Evolutionary conservation across 2,888 invertebrate genomes (phyloP).

Genomic region (Spilarctia lutea): DNA sequence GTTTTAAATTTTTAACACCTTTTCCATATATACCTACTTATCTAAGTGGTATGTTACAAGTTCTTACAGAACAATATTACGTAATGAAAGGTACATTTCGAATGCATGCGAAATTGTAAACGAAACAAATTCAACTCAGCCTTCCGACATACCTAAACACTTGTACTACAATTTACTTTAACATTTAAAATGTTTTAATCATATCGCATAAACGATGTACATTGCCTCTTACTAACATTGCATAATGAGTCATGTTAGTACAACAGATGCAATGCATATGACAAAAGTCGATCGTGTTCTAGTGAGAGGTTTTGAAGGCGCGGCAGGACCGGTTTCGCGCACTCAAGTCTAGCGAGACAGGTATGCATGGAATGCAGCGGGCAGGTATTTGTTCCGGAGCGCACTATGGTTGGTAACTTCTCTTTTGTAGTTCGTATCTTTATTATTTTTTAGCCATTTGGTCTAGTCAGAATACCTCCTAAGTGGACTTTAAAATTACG

Average conservation of each 20-base stretch:
- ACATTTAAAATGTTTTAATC: neutral
- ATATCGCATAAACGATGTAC: neutral
- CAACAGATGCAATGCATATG: conserved; percentile 24
- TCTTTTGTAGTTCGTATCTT: neutral
- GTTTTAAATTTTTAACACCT: neutral
- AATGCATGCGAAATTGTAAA: conserved; percentile 2
- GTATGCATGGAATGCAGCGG: conserved; percentile 60
- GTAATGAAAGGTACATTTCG: conserved; percentile 21
- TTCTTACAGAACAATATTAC: conserved; percentile 22
- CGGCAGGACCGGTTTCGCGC: conserved; percentile 60
- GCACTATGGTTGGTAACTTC: neutral
- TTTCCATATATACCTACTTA: neutral
- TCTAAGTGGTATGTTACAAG: conserved; percentile 1
- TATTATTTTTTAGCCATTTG: neutral
- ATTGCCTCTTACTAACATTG: neutral
- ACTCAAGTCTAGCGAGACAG: conserved; percentile 59
- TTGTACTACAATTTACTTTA: conserved; percentile 18
- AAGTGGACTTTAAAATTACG: neutral
- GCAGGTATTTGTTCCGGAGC: conserved; percentile 46
- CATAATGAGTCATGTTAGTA: accelerated
- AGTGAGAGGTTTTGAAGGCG: conserved; percentile 33
- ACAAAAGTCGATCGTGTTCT: neutral
- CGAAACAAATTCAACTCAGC: conserved; percentile 19
- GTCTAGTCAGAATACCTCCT: conserved; percentile 13
- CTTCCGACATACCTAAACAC: conserved; percentile 31